These are phyloP conservation scores for Halesus radiatus DNA, from an alignment of 1,140 invertebrate genomes.

Conservation along the genomic window DNA sequence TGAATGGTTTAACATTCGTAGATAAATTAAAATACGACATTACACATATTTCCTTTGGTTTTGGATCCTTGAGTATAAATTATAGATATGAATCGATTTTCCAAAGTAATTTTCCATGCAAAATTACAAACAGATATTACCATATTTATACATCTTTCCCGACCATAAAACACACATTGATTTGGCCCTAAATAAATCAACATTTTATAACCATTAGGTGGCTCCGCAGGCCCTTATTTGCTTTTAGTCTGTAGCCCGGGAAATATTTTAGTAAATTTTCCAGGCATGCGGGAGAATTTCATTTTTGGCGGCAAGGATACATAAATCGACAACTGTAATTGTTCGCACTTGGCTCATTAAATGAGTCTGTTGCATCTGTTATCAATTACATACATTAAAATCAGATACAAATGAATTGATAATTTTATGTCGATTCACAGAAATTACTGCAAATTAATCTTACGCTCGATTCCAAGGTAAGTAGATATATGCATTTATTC, in stretches of 20 bases:
- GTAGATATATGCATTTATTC: no score
- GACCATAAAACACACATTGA: slow-evolving; percentile 28
- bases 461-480: no score
- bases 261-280: slow-evolving; percentile 20
- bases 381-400: no score
- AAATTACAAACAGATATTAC: slow-evolving; percentile 14
- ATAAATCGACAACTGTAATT: background rate
- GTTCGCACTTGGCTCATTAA: background rate
- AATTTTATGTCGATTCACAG: no score
- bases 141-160: slow-evolving; percentile 14
- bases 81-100: slow-evolving; percentile 7
- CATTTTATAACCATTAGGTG: slow-evolving; percentile 23
- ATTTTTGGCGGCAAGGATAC: background rate
- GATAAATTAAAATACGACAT: no score
- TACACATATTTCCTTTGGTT: background rate
- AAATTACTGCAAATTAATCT: no score
- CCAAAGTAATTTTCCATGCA: background rate
- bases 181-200: slow-evolving; percentile 28
- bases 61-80: background rate
- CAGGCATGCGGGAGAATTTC: slow-evolving; percentile 13
- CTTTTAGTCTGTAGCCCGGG: background rate
- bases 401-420: no score
- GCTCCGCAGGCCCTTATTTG: background rate
- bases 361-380: no score
- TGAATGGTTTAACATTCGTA: no score